These are phyloP conservation scores for Pteromalus puparum DNA, from an alignment of 1,140 invertebrate species.

Conservation along the genomic window DNA sequence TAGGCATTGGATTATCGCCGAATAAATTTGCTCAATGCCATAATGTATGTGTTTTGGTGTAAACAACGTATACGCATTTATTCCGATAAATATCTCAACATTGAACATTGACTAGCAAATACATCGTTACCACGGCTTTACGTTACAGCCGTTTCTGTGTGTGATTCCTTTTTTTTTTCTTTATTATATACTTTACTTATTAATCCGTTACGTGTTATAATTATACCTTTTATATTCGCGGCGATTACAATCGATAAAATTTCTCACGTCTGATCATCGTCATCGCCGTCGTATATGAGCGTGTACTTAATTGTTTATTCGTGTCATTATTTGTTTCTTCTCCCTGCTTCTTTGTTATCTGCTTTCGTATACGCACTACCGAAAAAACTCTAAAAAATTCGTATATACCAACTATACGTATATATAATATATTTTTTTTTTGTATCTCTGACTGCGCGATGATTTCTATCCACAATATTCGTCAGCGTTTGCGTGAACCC, in stretches of 20 bases:
- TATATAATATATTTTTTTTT: slow-evolving; percentile 37
- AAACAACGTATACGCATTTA: slow-evolving; percentile 71
- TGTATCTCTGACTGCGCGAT: slow-evolving; percentile 30
- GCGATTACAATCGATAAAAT: slow-evolving; percentile 37
- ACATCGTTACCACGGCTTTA: slow-evolving; percentile 61
- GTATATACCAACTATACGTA: slow-evolving; percentile 40
- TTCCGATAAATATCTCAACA: slow-evolving; percentile 70
- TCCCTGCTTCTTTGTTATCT: neutral
- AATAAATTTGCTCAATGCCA: neutral
- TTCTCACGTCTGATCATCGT: slow-evolving; percentile 20
- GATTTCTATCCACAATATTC: slow-evolving; percentile 15
- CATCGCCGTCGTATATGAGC: slow-evolving; percentile 7
- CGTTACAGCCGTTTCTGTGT: slow-evolving; percentile 33
- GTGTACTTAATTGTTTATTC: slow-evolving; percentile 27
- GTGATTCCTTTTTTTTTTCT: neutral
- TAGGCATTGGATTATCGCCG: neutral
- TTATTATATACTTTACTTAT: slow-evolving; percentile 44
- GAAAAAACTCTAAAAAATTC: slow-evolving; percentile 49
- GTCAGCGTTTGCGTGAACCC: neutral
- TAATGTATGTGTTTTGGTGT: slow-evolving; percentile 56
- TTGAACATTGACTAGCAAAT: slow-evolving; percentile 71
- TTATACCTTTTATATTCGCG: slow-evolving; percentile 10
- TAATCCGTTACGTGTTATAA: slow-evolving; percentile 45
- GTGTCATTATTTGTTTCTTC: slow-evolving; percentile 29
- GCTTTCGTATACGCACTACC: slow-evolving; percentile 27